Conservation (phyloP, 2,113 vertebrate genomes). For the Entosphenus tridentatus region DNA sequence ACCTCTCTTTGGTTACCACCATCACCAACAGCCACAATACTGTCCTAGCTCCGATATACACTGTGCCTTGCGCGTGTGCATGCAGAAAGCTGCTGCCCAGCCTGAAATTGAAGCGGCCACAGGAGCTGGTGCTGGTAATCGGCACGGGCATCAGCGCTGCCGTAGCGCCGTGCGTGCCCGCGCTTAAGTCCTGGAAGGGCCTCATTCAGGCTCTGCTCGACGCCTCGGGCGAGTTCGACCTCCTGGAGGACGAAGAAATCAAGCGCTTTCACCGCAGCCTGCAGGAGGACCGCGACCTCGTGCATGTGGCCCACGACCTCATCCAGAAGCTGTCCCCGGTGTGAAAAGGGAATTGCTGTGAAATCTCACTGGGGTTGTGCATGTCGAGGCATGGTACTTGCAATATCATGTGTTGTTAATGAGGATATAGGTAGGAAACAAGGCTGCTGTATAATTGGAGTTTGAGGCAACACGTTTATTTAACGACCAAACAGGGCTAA, state of each 20-base stretch:
- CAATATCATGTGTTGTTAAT: too few species aligned
- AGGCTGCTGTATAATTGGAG: too few species aligned
- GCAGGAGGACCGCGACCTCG: conserved; percentile 70
- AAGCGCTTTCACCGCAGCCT: conserved; percentile 66
- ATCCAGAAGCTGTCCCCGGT: conserved; percentile 92
- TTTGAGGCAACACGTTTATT: too few species aligned
- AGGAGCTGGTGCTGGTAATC: conserved; percentile 67
- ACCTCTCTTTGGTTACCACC: too few species aligned
- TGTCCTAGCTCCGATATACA: too few species aligned
- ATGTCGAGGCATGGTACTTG: too few species aligned
- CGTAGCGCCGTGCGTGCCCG: conserved; percentile 70
- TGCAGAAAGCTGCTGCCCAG: conserved; percentile 72
- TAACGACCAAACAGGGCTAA: too few species aligned
- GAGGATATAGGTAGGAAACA: too few species aligned
- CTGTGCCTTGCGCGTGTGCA: too few species aligned
- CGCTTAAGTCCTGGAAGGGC: conserved; percentile 77
- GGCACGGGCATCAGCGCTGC: conserved; percentile 78
- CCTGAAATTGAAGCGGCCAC: conserved; percentile 69
- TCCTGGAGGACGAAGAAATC: conserved; percentile 75
- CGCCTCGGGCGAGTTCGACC: conserved; percentile 71
- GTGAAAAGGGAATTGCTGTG: conserved; percentile 6
- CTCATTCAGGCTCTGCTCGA: conserved; percentile 75
- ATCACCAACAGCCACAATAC: too few species aligned
- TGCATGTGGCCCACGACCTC: conserved; percentile 82
- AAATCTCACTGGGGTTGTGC: too few species aligned